phyloP scores from a whole-genome alignment of 2,797 vertebrate species.

The Halcyon smyrnensis region DNA sequence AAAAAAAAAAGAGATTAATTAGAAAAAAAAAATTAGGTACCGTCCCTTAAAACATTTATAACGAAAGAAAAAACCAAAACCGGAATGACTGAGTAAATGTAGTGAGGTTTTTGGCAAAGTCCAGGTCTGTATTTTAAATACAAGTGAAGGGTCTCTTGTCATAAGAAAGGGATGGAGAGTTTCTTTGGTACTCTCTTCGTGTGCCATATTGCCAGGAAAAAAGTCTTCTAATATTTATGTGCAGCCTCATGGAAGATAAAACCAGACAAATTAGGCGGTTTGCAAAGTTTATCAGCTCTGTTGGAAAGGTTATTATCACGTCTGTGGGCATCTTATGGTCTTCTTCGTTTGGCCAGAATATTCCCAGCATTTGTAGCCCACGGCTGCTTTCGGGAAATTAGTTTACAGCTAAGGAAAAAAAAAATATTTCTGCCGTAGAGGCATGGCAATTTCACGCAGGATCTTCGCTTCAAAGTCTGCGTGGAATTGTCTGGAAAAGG shows the following conservation, averaged over 20 bases:
- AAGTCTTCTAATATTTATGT: background rate
- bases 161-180: background rate
- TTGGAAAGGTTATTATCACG: background rate
- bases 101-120: background rate
- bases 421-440: background rate
- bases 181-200: background rate
- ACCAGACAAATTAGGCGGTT: background rate
- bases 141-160: background rate
- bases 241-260: background rate
- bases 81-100: background rate
- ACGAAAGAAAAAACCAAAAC: background rate
- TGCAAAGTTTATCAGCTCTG: background rate
- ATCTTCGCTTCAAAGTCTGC: background rate
- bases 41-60: background rate
- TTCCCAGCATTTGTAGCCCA: background rate
- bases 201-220: background rate
- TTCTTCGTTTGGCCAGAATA: slow-evolving; percentile 28
- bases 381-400: background rate
- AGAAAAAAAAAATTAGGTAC: background rate
- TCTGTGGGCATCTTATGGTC: background rate
- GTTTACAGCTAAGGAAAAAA: background rate
- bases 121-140: background rate
- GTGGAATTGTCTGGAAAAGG: background rate
- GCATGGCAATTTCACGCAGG: background rate
- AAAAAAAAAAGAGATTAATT: background rate